Conservation (phyloP, 2,113 vertebrate species). For the Albula goreensis region DNA sequence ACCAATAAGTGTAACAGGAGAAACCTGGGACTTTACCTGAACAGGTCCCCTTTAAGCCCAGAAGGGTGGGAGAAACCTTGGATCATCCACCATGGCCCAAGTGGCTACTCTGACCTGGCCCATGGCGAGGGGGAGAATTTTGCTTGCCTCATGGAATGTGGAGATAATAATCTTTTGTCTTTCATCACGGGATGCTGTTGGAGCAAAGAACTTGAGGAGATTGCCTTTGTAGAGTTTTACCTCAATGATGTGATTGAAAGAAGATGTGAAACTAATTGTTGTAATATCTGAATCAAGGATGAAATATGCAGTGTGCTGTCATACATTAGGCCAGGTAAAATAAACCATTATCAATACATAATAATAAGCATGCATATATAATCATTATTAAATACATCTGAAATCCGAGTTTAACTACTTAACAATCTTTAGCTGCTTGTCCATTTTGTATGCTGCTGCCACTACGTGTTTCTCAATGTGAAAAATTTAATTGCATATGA, state of each 20-base stretch:
- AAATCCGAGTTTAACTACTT: too few species aligned
- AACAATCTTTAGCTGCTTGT: too few species aligned
- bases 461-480: too few species aligned
- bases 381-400: too few species aligned
- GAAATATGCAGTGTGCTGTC: constrained; percentile 57
- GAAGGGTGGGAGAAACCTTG: constrained; percentile 71
- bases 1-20: constrained; percentile 62
- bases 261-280: constrained; percentile 45
- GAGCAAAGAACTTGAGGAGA: constrained; percentile 68
- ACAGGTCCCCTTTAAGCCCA: constrained; percentile 66
- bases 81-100: constrained; percentile 78
- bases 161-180: constrained; percentile 49
- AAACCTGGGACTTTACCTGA: constrained; percentile 84
- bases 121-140: constrained; percentile 75
- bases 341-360: too few species aligned
- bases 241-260: constrained; percentile 63
- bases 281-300: too few species aligned
- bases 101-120: constrained; percentile 87
- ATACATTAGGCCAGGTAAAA: constrained; percentile 38
- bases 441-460: too few species aligned
- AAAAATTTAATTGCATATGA: too few species aligned
- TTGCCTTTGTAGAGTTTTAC: constrained; percentile 67
- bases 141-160: constrained; percentile 85
- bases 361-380: too few species aligned
- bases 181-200: constrained; percentile 67